phyloP scores from a whole-genome alignment of 2,797 vertebrate species.

The Ataeniobius toweri region DNA sequence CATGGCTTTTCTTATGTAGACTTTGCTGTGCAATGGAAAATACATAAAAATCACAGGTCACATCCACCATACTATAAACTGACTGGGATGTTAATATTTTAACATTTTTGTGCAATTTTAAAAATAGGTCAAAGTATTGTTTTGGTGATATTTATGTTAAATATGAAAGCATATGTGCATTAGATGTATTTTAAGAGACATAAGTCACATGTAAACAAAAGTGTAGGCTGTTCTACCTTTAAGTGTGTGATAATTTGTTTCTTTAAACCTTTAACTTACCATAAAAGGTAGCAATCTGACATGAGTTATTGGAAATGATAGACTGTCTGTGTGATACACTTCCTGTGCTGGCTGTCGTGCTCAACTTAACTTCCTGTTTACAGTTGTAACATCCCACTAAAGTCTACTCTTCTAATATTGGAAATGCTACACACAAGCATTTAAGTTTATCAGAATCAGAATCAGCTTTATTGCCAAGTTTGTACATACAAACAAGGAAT shows the following conservation, averaged over 20 bases:
- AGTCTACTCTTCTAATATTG: slow-evolving; percentile 44
- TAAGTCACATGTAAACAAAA: not conserved
- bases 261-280: slow-evolving; percentile 15
- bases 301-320: slow-evolving; percentile 61
- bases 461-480: no score
- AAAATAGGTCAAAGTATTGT: not conserved
- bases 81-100: not conserved
- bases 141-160: not conserved
- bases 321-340: slow-evolving; percentile 53
- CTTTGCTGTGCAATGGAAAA: not conserved
- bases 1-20: not conserved
- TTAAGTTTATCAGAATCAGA: no score
- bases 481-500: no score
- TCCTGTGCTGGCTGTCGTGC: slow-evolving; percentile 47
- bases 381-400: slow-evolving; percentile 50
- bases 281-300: slow-evolving; percentile 32
- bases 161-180: not conserved
- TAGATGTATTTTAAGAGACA: not conserved
- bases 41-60: not conserved
- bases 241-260: slow-evolving; percentile 5
- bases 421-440: slow-evolving; percentile 25
- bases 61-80: not conserved
- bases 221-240: not conserved
- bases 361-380: slow-evolving; percentile 68
- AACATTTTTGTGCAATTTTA: not conserved